Base-by-base conservation (phyloP, 2,888 invertebrate genomes). In the Andrena hattorfiana region DNA sequence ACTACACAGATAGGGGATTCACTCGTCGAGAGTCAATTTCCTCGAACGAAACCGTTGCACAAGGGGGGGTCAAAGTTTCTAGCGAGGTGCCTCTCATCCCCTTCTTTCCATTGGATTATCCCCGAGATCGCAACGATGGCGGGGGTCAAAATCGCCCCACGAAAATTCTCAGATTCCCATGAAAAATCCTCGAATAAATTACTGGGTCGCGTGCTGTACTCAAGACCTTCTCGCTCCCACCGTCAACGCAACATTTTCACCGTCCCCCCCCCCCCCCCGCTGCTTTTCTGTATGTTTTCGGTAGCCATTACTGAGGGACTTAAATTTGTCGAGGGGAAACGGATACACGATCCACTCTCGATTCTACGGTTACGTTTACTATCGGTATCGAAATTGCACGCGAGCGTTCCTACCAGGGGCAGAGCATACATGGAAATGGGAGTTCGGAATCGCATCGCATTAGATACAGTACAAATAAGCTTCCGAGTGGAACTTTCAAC, bases 21-120 rank as follows among this genome's bases (percentile, higher is more conserved):
- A 72, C 83, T 81, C 73, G 81, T 83, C 77, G 81, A 87, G 85
- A 89, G 88, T 89, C 88, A 89, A 89, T 90, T 89, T 89, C 85
- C 86, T 75, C 79, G 77, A 85, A 86, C 77, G 87, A 87, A 87
- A 86, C 78, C 68, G 68, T 67, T 76, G 80, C 67, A 68, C 60
- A 71, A 13, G 62, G 42, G 76, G 76, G 42, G 67, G 66, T 48
- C 71, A 26, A 67, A 71, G 63, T 85, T 86, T 80, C 72, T 70
- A 51, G 54, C 67, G 20, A 75, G 62, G 51, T 76, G 77, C 68
- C 69, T 77, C 35, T 71, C 32, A 28, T 73, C 71, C 16, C 56
- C 28, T 68, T 16, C 32, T 67, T 59, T 63, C 16, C 30, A 72
- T 28, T 67, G 62, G 13, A 49, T 86, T 76, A 80, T 75, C 77